A percentile compares a stretch with the other conserved stretches of the same genome.
These are phyloP conservation scores for Leptinotarsa haldemani DNA, from an alignment of 2,888 invertebrate genomes.

Conservation along the genomic window DNA sequence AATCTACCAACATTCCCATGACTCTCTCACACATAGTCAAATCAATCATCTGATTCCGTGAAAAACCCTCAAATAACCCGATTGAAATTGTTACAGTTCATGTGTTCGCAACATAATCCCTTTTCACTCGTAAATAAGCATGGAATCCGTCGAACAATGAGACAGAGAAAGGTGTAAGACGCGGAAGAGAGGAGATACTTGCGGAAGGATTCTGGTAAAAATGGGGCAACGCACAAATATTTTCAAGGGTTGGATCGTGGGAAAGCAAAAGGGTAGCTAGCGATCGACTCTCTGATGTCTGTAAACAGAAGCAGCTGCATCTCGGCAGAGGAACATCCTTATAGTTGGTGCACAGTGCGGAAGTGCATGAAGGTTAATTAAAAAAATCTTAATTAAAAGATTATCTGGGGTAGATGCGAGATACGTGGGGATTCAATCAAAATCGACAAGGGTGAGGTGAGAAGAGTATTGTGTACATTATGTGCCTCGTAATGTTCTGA, in stretches of 20 bases:
- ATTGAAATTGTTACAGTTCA: conserved; percentile 40
- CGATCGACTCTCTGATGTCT: conserved; percentile 53
- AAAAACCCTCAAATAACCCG: conserved; percentile 37
- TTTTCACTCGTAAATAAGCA: conserved; percentile 38
- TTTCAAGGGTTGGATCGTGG: conserved; percentile 63
- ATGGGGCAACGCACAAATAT: conserved; percentile 58
- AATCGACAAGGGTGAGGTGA: conserved; percentile 1
- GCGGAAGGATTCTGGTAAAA: conserved; percentile 64
- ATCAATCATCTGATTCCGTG: conserved; percentile 41
- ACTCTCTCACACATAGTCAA: conserved; percentile 40
- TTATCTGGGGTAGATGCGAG: conserved; percentile 40
- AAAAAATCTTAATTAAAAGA: conserved; percentile 53
- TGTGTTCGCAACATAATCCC: conserved; percentile 35
- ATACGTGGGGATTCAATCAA: conserved; percentile 11
- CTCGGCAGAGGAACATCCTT: conserved; percentile 28
- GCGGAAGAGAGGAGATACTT: conserved; percentile 62
- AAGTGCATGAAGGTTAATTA: conserved; percentile 46
- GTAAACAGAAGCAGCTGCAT: conserved; percentile 54
- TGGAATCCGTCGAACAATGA: conserved; percentile 34
- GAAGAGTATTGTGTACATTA: background rate
- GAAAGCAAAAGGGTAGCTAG: conserved; percentile 60
- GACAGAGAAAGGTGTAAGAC: conserved; percentile 54
- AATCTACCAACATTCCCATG: conserved; percentile 23
- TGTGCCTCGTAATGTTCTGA: conserved; percentile 6
- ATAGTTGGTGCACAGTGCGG: conserved; percentile 34